Percentiles rank a stretch among this genome's conserved stretches.
These are phyloP conservation scores for Hippoglossus stenolepis DNA, from an alignment of 2,113 vertebrate genomes.

Conservation along the genomic window DNA sequence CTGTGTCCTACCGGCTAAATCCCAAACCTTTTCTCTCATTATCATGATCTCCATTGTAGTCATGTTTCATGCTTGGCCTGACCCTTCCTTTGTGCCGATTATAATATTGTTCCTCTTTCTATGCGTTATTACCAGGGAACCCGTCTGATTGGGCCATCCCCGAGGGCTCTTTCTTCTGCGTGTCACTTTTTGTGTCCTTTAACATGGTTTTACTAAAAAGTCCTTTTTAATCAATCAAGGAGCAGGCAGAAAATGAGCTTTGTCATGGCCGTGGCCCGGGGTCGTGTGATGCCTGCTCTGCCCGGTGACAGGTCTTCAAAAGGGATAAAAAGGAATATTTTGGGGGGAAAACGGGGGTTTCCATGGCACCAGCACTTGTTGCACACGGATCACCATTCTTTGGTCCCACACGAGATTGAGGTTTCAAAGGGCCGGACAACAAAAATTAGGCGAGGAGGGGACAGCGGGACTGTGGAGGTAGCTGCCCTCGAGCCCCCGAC, in stretches of 20 bases:
- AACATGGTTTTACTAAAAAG: conserved; percentile 99
- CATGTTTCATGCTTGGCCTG: conserved; percentile 86
- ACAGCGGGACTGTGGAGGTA: conserved; percentile 80
- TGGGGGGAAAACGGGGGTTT: conserved; percentile 91
- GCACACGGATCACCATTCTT: conserved; percentile 88
- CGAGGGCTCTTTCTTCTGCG: conserved; percentile 78
- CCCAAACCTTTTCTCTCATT: conserved; percentile 79
- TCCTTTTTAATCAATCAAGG: conserved; percentile 99
- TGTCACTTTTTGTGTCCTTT: conserved; percentile 88
- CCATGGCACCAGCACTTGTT: conserved; percentile 93
- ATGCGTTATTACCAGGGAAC: conserved; percentile 81
- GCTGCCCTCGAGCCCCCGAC: conserved; percentile 83
- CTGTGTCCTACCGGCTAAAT: conserved; percentile 56
- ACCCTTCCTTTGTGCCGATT: conserved; percentile 84
- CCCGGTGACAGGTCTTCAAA: conserved; percentile 97
- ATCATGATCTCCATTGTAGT: conserved; percentile 88
- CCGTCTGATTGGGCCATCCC: conserved; percentile 76
- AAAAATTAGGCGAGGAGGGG: conserved; percentile 83
- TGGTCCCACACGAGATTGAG: conserved; percentile 83
- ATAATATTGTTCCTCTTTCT: conserved; percentile 79
- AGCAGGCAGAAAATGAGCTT: conserved; percentile 99
- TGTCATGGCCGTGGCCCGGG: conserved; percentile 94
- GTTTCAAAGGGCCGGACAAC: conserved; percentile 87
- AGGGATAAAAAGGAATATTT: conserved; percentile 91
- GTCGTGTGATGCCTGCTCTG: conserved; percentile 94